Evolutionary conservation across 2,113 vertebrate species (phyloP).

Genomic region (Amphiprion percula): DNA sequence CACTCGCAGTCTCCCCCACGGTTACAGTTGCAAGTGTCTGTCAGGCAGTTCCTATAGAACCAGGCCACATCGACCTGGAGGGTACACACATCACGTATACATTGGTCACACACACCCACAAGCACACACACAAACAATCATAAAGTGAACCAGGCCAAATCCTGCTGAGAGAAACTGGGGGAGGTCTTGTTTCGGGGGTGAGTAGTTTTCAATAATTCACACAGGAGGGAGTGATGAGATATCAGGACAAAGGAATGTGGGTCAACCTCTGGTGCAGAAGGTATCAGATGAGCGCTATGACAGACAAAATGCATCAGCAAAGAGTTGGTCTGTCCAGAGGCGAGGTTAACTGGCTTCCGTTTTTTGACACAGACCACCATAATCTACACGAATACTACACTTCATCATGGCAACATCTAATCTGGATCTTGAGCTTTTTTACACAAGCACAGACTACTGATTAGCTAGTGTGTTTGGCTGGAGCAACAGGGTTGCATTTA

Average conservation of each 20-base stretch:
- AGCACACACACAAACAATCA: constrained; percentile 19
- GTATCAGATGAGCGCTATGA: constrained; percentile 64
- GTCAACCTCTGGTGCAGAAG: constrained; percentile 60
- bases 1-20: constrained; percentile 98
- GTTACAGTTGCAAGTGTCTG: constrained; percentile 97
- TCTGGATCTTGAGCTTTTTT: neutral
- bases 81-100: constrained; percentile 5
- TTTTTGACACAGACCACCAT: constrained; percentile 8
- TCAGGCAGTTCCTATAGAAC: constrained; percentile 97
- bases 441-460: neutral
- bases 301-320: constrained; percentile 49
- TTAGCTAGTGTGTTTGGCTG: neutral
- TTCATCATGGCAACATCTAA: neutral
- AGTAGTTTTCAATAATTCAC: constrained; percentile 78
- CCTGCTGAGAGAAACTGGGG: constrained; percentile 49
- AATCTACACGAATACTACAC: neutral
- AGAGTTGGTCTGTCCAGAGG: constrained; percentile 36
- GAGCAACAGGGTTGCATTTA: constrained; percentile 7
- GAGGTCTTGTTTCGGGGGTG: constrained; percentile 66
- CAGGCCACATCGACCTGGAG: constrained; percentile 96
- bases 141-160: constrained; percentile 54
- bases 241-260: constrained; percentile 72
- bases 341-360: constrained; percentile 11
- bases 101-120: constrained; percentile 23
- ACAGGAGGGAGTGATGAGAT: constrained; percentile 61